Evolutionary conservation across 2,113 vertebrate species (phyloP).

Genomic region (Ptilonorhynchus violaceus): DNA sequence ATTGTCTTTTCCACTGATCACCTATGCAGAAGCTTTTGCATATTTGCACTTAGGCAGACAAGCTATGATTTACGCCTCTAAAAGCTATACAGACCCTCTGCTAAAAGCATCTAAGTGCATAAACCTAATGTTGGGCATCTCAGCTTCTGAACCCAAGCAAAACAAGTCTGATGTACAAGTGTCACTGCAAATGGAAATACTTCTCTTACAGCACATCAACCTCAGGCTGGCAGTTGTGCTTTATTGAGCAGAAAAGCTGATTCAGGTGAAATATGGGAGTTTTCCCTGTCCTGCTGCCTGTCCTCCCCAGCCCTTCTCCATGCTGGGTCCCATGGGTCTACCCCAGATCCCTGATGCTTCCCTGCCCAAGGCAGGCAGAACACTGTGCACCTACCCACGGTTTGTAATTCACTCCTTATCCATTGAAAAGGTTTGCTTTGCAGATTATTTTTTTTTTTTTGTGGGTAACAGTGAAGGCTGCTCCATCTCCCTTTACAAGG

Average conservation of each 20-base stretch:
- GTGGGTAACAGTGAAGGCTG: not conserved
- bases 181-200: not conserved
- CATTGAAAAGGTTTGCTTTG: not conserved
- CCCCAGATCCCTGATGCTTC: not conserved
- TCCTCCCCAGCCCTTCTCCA: not conserved
- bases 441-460: not conserved
- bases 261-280: not conserved
- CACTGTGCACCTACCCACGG: not conserved
- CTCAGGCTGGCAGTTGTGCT: not conserved
- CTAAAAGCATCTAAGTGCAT: not conserved
- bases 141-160: not conserved
- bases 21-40: not conserved
- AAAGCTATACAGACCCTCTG: not conserved
- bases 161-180: not conserved
- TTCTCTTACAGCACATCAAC: not conserved
- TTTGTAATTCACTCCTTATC: not conserved
- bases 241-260: not conserved
- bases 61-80: not conserved
- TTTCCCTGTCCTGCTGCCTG: not conserved
- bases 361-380: not conserved
- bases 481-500: not conserved
- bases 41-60: not conserved
- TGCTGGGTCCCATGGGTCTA: rapidly evolving
- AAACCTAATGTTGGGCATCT: not conserved
- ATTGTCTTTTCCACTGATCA: not conserved